These are phyloP conservation scores for Drosophila macrospina DNA, from an alignment of 2,888 invertebrate genomes.

Conservation along the genomic window DNA sequence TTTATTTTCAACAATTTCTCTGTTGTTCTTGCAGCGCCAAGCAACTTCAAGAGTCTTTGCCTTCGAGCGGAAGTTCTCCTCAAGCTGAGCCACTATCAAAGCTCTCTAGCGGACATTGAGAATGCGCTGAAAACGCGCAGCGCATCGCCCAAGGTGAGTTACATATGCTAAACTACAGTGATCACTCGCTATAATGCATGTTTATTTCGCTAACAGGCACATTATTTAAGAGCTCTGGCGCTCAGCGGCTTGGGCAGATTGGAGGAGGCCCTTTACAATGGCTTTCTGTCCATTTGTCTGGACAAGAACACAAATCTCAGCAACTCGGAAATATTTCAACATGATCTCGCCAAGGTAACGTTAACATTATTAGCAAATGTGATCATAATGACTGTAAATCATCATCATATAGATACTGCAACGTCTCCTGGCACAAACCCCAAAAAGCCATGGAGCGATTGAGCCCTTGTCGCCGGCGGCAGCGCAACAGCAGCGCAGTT, in stretches of 20 bases:
- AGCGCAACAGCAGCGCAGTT: conserved; percentile 61
- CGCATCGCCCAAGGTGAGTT: conserved; percentile 89
- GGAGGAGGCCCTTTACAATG: conserved; percentile 87
- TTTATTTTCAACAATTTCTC: background rate
- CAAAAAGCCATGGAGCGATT: conserved; percentile 69
- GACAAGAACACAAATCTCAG: conserved; percentile 84
- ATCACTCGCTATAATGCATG: conserved; percentile 4
- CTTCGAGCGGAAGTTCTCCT: conserved; percentile 88
- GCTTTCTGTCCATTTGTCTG: conserved; percentile 86
- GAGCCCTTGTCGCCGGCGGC: conserved; percentile 45
- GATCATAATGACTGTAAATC: background rate
- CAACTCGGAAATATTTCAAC: conserved; percentile 84
- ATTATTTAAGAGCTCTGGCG: conserved; percentile 86
- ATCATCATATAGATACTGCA: conserved; percentile 77
- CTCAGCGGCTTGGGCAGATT: conserved; percentile 86
- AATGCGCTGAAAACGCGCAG: conserved; percentile 88
- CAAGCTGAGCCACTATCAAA: conserved; percentile 87
- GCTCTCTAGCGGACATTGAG: conserved; percentile 89
- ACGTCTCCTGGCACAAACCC: conserved; percentile 83
- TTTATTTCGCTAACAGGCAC: conserved; percentile 84
- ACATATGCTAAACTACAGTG: background rate
- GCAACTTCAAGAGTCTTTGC: conserved; percentile 88
- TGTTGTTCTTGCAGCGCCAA: conserved; percentile 87
- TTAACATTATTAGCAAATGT: background rate
- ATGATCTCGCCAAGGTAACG: conserved; percentile 85